Base-by-base conservation (phyloP, 2,888 invertebrate genomes). In the Fragum whitleyi region DNA sequence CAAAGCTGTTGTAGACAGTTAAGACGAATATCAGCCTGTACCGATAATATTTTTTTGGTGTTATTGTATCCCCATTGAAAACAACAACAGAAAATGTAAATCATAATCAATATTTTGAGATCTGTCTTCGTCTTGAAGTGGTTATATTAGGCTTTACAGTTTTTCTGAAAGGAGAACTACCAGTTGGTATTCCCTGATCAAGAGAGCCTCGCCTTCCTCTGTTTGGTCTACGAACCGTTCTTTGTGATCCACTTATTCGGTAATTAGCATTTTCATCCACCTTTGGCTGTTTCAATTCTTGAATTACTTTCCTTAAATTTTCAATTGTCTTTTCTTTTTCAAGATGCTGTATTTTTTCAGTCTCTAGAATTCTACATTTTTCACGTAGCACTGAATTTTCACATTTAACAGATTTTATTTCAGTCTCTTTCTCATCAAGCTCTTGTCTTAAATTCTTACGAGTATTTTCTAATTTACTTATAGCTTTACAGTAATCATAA, bases 281-380 rank as follows among this genome's bases (percentile, higher is more conserved):
- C 11, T 78, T 78, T 57, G 73, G 72, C 3, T 76, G 76, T 68
- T 85, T 77, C 11, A 88, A 29, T 29, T 88, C 88, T 36, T 86
- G 69, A 0, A 88, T 84, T 72, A 88, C 85, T 39, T 85, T 75
- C 28, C 80, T 81, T 23, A 90, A 73, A 69, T 88, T 87, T 53
- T 81, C 75, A 23, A 89, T 61, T 29, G 88, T 88, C 70, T 86
- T 85, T 68, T 90, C 89, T 65, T 91, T 88, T 53, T 89, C 88
- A 16, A 87, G 23, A 70, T 88, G 88, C 61, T 86, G 85, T 26
- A 69, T 68, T 55, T 85, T 85, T 2, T 79, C 80, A 59, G 69
- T 59, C 59, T 85, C 79, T 3, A 87, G 75, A 47, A 74, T 61
- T 23, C 78, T 81, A 47, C 85, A 81, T 68, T 85, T 86, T n/a